phyloP scores from a whole-genome alignment of 2,888 invertebrate species.

The Synanthedon myopaeformis region DNA sequence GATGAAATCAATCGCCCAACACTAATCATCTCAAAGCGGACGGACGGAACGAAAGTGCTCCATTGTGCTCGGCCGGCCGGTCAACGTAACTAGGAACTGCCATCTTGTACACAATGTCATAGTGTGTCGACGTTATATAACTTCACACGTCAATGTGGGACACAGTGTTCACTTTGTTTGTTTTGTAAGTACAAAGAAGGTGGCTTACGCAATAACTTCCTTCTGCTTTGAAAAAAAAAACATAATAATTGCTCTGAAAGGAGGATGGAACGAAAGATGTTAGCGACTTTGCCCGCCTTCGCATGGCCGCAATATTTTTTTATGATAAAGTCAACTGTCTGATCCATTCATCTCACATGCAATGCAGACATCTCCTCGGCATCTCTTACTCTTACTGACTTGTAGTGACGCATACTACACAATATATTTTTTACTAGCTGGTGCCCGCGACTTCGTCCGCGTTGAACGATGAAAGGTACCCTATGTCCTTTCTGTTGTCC shows the following conservation, averaged over 20 bases:
- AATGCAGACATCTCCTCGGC: too few species aligned
- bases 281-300: too few species aligned
- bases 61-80: slow-evolving; percentile 8
- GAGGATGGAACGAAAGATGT: too few species aligned
- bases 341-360: too few species aligned
- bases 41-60: slow-evolving; percentile 14
- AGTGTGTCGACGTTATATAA: slow-evolving; percentile 13
- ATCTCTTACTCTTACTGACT: too few species aligned
- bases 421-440: too few species aligned
- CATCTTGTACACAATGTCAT: slow-evolving; percentile 15
- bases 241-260: neutral
- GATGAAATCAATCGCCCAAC: neutral
- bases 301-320: too few species aligned
- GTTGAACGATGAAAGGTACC: too few species aligned
- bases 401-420: too few species aligned
- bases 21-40: neutral
- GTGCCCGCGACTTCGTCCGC: too few species aligned
- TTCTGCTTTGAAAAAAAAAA: neutral
- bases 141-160: slow-evolving; percentile 1
- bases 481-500: too few species aligned
- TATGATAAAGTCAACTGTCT: too few species aligned
- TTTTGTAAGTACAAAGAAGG: neutral
- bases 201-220: neutral
- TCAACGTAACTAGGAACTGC: slow-evolving; percentile 9
- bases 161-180: neutral